Evolutionary conservation across 1,140 invertebrate species (phyloP), one percentile per base, ranked within the genome.

Genomic region (Anoplolepis gracilipes): DNA sequence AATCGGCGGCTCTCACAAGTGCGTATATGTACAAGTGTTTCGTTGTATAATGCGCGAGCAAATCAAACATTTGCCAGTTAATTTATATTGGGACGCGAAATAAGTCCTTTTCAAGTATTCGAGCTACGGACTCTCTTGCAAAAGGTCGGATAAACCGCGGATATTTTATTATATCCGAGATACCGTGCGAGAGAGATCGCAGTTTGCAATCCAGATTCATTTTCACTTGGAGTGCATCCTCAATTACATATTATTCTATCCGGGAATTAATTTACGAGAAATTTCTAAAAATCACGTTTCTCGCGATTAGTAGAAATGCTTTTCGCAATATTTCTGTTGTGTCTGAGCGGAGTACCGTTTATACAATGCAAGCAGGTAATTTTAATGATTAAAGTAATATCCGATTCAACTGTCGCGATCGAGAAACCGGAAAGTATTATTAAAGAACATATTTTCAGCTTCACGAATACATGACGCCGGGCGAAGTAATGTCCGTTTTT

Each of bases 381-480:
- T 25, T 72, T 13, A 11, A 22, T 53, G 28, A 6, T 22, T 22
- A 69, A 65, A 25, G 19, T n/a, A 73, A 61, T 36, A 7, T 11
- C 2, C 25, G 3, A 55, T 61, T 33, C 6, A 49, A 30, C 30
- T 82, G n/a, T 73, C 6, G 8, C 0, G 10, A 28, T 49, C 6
- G 13, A 19, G 16, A 49, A 0, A 7, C 11, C 6, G 25, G 28
- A 62, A n/a, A 49, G 57, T 11, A 5, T 19, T 53, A 46, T 53
- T 33, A 53, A 65, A 77, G 33, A 4, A 30, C 4, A 16, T 42
- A 55, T 69, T 84, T 77, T 25, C 28, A 88, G 85, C 42, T 88
- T 28, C 87, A 88, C 46, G 65, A 84, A 36, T 70, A 85, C n/a
- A 86, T 88, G 87, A 88, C 87, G 46, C 30, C 55, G 8, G 65